These are phyloP conservation scores for Apaloderma vittatum DNA, from an alignment of 2,113 vertebrate genomes.

Conservation along the genomic window DNA sequence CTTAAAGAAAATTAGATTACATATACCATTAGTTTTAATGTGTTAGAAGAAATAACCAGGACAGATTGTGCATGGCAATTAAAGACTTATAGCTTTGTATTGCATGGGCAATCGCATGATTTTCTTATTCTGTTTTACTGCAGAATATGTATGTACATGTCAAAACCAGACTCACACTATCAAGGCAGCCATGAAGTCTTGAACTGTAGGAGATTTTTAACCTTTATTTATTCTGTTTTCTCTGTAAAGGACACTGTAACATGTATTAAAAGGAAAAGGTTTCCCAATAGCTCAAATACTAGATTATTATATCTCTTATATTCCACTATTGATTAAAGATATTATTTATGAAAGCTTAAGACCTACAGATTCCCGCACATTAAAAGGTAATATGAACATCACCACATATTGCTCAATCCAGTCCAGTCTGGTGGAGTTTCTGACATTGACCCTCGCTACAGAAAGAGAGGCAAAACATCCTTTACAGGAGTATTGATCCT, in stretches of 20 bases:
- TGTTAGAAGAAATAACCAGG: background rate
- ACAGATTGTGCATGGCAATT: background rate
- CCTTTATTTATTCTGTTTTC: background rate
- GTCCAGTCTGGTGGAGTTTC: background rate
- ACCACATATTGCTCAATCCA: background rate
- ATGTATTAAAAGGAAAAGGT: background rate
- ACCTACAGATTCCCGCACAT: background rate
- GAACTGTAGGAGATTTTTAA: background rate
- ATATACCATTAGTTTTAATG: constrained; percentile 1
- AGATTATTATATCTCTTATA: background rate
- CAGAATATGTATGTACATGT: background rate
- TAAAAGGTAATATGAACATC: background rate
- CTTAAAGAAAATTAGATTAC: constrained; percentile 23
- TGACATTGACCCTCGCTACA: background rate
- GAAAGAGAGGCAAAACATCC: background rate
- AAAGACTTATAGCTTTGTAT: background rate
- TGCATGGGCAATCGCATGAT: background rate
- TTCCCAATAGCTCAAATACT: background rate
- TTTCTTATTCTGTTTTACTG: background rate
- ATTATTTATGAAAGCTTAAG: background rate
- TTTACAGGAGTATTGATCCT: background rate
- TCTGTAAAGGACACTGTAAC: background rate
- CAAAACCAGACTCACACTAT: background rate
- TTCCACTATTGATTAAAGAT: background rate
- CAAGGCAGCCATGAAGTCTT: background rate